These are phyloP conservation scores for Oryzias celebensis DNA, from an alignment of 2,113 vertebrate species.

Conservation along the genomic window DNA sequence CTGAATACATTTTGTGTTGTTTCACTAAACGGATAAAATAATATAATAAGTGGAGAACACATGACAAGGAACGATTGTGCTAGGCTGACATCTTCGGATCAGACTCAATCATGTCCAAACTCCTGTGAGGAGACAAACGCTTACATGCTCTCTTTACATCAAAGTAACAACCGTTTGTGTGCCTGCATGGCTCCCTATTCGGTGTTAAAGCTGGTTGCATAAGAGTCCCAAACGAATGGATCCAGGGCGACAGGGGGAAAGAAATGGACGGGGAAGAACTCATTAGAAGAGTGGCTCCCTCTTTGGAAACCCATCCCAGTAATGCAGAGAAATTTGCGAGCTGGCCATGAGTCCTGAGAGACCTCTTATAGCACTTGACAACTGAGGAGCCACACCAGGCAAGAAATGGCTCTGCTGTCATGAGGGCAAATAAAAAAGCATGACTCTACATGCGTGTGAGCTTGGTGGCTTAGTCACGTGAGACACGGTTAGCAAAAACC, in stretches of 20 bases:
- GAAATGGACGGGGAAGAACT: constrained; percentile 59
- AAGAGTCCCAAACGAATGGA: constrained; percentile 48
- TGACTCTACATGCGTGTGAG: constrained; percentile 48
- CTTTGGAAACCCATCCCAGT: constrained; percentile 36
- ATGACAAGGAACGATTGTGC: constrained; percentile 49
- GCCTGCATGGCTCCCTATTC: constrained; percentile 33
- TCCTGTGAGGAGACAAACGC: constrained; percentile 51
- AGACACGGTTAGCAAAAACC: constrained; percentile 38
- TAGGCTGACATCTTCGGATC: constrained; percentile 51
- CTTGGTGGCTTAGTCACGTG: constrained; percentile 50
- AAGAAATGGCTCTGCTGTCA: constrained; percentile 65
- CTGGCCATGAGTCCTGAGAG: constrained; percentile 63
- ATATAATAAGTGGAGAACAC: constrained; percentile 4
- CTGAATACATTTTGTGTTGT: not conserved
- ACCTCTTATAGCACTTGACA: constrained; percentile 53
- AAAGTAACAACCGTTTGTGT: constrained; percentile 49
- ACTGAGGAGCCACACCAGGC: constrained; percentile 58
- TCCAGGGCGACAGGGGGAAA: constrained; percentile 59
- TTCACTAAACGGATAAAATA: too few relatives aligned
- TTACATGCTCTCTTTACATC: constrained; percentile 62
- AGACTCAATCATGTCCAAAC: constrained; percentile 56
- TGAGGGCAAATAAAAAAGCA: constrained; percentile 65
- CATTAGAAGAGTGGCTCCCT: constrained; percentile 53
- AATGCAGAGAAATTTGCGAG: constrained; percentile 45
- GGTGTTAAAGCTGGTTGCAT: constrained; percentile 39